These are phyloP conservation scores for Belonocnema kinseyi DNA, from an alignment of 1,140 invertebrate genomes.

Conservation along the genomic window DNA sequence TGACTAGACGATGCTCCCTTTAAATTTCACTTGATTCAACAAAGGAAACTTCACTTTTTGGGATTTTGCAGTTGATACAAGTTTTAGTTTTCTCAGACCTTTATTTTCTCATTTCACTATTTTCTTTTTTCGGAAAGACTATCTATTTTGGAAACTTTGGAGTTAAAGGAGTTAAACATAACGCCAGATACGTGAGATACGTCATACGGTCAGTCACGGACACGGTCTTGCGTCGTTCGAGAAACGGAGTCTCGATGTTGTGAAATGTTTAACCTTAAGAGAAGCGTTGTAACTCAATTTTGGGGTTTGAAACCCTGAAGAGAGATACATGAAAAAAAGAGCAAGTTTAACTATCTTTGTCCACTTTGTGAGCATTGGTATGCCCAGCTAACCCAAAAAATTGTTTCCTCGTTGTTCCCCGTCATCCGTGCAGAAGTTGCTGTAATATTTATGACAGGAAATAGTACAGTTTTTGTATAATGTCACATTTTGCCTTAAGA, in stretches of 20 bases:
- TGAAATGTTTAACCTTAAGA: not conserved
- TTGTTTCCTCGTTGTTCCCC: too few species aligned
- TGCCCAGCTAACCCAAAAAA: too few species aligned
- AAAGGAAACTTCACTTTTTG: not conserved
- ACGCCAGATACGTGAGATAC: not conserved
- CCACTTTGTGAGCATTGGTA: too few species aligned
- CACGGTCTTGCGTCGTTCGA: not conserved
- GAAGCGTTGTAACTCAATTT: not conserved
- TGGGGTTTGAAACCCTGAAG: not conserved
- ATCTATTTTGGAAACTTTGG: not conserved
- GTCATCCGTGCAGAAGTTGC: too few species aligned
- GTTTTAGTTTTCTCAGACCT: not conserved
- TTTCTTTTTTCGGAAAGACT: not conserved
- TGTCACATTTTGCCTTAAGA: slow-evolving; percentile 4
- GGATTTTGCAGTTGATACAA: not conserved
- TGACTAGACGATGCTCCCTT: not conserved
- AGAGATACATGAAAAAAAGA: not conserved
- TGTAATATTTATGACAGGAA: too few species aligned
- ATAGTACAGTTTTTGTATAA: not conserved
- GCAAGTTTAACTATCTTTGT: too few species aligned
- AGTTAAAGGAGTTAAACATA: not conserved
- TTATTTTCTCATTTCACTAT: not conserved
- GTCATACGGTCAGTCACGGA: too few species aligned
- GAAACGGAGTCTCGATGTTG: not conserved
- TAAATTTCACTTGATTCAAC: not conserved